Evolutionary conservation across 2,797 vertebrate genomes (phyloP), one percentile per base, ranked within the genome.

Genomic region (Microhierax caerulescens): DNA sequence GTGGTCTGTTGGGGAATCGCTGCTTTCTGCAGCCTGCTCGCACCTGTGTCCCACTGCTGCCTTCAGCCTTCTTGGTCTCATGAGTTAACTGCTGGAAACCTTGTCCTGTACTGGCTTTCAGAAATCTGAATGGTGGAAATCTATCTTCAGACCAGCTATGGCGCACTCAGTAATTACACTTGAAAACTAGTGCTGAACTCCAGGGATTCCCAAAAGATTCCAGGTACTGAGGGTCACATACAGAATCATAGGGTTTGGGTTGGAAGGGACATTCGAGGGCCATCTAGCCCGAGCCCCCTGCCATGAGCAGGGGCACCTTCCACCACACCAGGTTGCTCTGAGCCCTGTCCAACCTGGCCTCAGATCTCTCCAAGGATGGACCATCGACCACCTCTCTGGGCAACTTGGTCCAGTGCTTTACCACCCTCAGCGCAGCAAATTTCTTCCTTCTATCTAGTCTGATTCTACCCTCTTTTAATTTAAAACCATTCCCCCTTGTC

Each of bases 361-460:
- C 8, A 17, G 19, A 43, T 43, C 17, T 43, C 18, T 43, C 41
- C 41, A 43, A 18, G 41, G 41, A 43, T 43, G 41, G 41, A 7
- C 17, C 41, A 43, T 43, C 17, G 16, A 43, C 41, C 41, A 18
- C 41, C 41, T 43, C 41, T 43, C 41, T 43, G 41, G 41, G 41
- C 41, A 43, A 19, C 59, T 25, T 60, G 59, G 36, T 39, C n/a
- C 73, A 6, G 8, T 2, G 23, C 4, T 3, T 63, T 34, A 25
- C 34, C 50, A 7, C 30, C 41, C 18, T 18, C 50, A 18, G 0
- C 0, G 0, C 7, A 43, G 17, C 41, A 4, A 19, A 41, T 34
- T 36, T 39, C 30, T 12, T 19, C 11, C 32, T 16, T 6, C 7
- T 0, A 28, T 59, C 11, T n/a, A 5, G 17, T 14, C 53, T 39